Evolutionary conservation across 2,888 invertebrate species (phyloP), one percentile per base, ranked within the genome.

Genomic region (Mesodorylaimus sp.): DNA sequence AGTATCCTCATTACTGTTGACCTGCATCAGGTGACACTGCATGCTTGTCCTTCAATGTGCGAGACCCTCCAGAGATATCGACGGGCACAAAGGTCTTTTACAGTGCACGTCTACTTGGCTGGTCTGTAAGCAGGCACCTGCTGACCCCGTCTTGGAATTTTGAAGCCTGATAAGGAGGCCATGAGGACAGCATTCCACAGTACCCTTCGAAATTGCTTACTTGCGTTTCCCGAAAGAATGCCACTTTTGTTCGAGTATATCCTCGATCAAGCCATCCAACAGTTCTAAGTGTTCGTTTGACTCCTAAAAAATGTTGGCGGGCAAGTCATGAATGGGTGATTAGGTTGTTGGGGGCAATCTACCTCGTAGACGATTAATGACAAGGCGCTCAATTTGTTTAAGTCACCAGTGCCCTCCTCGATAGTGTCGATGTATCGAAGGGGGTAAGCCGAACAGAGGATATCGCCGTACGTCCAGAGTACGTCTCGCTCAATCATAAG

Each of bases 321-420:
- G n/a, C n/a, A n/a, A n/a, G n/a, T n/a, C 16, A 32, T 16, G 42
- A 21, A 21, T 16, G 10, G 36, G 36, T 13, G 10, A 32, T 32
- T 32, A n/a, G 19, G 7, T 10, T 32, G 36, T 32, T 32, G 10
- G 42, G 10, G 7, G 42, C 13, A 47, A 16, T 21, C 32, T 71
- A 88, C 91, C 54, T 93, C 93, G 73, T 93, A 93, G 1, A 91
- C 88, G 3, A 93, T 89, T 50, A 93, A 76, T 73, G 91, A 89
- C 25, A 95, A 72, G 0, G 88, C 93, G 0, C 91, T 93, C 64
- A 85, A 83, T 65, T 85, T 86, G 66, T 85, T 87, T n/a, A 95
- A 88, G 54, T 83, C 78, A 2, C 89, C 89, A 7, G 83, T 85
- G 63, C 79, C 77, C 2, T 80, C 79, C 61, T 89, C 85, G 55